Evolutionary conservation across 2,113 vertebrate species (phyloP).

Genomic region (Candoia aspera): DNA sequence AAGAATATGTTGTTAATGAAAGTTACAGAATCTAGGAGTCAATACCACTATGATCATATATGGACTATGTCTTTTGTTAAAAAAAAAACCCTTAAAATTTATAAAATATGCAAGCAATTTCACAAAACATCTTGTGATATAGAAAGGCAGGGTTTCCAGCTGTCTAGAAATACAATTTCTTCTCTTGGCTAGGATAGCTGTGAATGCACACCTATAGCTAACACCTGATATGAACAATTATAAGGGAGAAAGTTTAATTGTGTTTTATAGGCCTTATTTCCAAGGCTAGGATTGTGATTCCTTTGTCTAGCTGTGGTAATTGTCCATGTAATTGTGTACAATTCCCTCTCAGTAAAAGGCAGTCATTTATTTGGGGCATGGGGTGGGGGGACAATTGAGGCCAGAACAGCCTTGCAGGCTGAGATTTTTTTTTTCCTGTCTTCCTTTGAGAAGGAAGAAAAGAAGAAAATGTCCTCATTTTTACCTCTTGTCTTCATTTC

Average conservation of each 20-base stretch:
- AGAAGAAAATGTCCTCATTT: background rate
- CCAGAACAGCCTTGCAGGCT: background rate
- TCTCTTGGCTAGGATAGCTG: background rate
- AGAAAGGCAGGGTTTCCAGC: background rate
- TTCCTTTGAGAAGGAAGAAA: background rate
- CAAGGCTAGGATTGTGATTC: background rate
- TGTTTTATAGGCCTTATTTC: background rate
- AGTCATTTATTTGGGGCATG: background rate
- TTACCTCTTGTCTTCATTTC: background rate
- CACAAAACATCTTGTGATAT: background rate
- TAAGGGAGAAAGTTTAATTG: background rate
- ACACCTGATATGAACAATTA: background rate
- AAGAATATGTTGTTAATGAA: background rate
- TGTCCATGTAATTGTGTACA: background rate
- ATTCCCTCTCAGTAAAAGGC: background rate
- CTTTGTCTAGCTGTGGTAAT: background rate
- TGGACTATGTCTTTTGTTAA: background rate
- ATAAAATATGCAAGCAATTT: background rate
- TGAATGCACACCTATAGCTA: background rate
- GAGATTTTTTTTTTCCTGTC: background rate
- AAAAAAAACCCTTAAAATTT: background rate
- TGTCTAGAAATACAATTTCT: background rate
- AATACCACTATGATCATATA: background rate
- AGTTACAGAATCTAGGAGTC: background rate
- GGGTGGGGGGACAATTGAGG: background rate